A percentile compares a stretch with the other conserved stretches of the same genome.
Conservation (phyloP, 2,797 vertebrate genomes). For the Arvicola amphibius region DNA sequence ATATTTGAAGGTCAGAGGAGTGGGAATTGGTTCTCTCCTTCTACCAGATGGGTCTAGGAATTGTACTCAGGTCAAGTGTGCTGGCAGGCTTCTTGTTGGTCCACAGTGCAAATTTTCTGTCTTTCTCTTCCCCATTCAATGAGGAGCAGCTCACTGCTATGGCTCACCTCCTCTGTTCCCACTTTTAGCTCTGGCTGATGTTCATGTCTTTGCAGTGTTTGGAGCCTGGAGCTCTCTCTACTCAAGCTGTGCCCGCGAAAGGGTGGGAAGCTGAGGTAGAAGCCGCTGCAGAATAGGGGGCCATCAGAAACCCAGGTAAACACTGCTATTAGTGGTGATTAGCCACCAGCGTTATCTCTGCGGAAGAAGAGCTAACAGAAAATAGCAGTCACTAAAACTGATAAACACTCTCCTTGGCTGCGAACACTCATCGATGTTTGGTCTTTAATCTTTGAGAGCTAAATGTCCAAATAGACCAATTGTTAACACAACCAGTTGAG, state of each 20-base stretch:
- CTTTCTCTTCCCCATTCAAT: not conserved
- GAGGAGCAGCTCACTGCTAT: not conserved
- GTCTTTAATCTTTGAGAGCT: constrained; percentile 62
- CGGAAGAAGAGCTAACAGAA: not conserved
- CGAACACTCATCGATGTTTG: not conserved
- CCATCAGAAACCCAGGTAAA: not conserved
- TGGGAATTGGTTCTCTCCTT: not conserved
- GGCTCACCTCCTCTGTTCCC: no score
- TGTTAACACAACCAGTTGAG: constrained; percentile 36
- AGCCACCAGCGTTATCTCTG: not conserved
- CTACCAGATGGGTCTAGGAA: not conserved
- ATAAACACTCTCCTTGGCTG: not conserved
- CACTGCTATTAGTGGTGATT: fast-evolving
- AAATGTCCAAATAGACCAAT: constrained; percentile 52
- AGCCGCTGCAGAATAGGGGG: not conserved
- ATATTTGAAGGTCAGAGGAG: not conserved
- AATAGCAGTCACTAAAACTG: not conserved
- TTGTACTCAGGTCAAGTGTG: not conserved
- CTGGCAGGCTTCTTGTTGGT: not conserved
- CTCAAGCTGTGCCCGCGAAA: not conserved
- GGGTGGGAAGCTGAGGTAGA: not conserved
- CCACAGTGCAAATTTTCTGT: not conserved
- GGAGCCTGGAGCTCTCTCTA: no score
- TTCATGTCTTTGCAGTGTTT: not conserved
- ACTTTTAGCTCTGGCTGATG: not conserved